Conservation (phyloP, 30 jellyfish, hydroid and myxozoan genomes). For the Pseudorhiza aurosa region DNA sequence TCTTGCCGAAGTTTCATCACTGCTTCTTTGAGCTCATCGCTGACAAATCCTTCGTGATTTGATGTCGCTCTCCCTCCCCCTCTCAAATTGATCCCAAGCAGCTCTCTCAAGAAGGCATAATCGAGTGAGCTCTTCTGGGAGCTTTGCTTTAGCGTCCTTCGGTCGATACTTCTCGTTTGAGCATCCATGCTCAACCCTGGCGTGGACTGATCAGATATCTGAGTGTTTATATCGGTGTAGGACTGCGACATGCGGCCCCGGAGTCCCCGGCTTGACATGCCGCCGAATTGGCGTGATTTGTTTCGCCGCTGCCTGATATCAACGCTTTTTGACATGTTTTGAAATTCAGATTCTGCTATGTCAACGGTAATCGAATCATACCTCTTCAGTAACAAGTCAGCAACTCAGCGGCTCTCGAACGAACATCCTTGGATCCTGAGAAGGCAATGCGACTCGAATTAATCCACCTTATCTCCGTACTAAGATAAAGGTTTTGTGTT, state of each 20-base stretch:
- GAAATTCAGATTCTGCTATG: background rate
- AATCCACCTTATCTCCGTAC: background rate
- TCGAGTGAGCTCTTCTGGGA: slow-evolving; percentile 5
- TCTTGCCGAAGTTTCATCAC: slow-evolving; percentile 64
- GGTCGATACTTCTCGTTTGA: background rate
- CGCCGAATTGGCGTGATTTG: background rate
- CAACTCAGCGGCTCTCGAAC: background rate
- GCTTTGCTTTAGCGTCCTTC: background rate
- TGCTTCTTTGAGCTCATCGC: slow-evolving; percentile 74
- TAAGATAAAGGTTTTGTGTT: too few species aligned
- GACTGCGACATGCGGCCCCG: slow-evolving; percentile 38
- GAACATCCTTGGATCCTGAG: background rate
- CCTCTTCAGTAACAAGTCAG: slow-evolving; percentile 1
- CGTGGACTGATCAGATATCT: slow-evolving; percentile 54
- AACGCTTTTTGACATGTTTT: slow-evolving; percentile 22
- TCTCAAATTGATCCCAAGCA: slow-evolving; percentile 46
- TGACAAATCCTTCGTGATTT: slow-evolving; percentile 48
- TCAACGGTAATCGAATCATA: background rate
- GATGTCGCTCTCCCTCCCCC: slow-evolving; percentile 32
- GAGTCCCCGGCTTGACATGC: background rate
- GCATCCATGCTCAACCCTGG: background rate
- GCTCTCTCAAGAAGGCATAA: slow-evolving; percentile 54
- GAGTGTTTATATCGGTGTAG: slow-evolving; percentile 70
- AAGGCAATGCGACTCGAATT: background rate
- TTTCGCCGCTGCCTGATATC: background rate